Conservation (phyloP, 2,113 vertebrate species). For the Chitala chitala region DNA sequence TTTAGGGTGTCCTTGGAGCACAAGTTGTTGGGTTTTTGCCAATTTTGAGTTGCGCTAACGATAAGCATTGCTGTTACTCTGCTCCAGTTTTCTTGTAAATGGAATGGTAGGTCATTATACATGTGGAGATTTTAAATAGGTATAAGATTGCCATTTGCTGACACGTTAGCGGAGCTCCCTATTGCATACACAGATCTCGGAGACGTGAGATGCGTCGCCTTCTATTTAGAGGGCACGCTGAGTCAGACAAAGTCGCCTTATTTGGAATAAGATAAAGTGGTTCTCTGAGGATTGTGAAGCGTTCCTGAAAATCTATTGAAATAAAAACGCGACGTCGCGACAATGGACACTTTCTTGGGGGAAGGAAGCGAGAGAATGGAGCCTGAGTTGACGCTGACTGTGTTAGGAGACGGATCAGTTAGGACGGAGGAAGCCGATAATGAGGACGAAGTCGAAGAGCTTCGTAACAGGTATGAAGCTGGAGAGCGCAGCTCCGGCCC, state of each 20-base stretch:
- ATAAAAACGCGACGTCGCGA: conserved; percentile 26
- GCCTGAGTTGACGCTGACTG: conserved; percentile 54
- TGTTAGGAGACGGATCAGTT: conserved; percentile 49
- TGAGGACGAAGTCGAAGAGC: conserved; percentile 62
- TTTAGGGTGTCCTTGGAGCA: neutral
- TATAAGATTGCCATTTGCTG: neutral
- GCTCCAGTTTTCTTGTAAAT: neutral
- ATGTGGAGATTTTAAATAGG: neutral
- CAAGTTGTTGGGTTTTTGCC: neutral
- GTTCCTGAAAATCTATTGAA: conserved; percentile 10
- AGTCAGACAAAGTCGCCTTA: conserved; percentile 61
- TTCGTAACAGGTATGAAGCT: conserved; percentile 68
- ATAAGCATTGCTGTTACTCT: neutral
- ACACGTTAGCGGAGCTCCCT: neutral
- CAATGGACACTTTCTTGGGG: conserved; percentile 51
- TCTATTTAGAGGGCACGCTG: conserved; percentile 87
- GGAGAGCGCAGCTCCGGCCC: no score
- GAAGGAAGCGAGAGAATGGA: conserved; percentile 49
- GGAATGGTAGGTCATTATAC: no score
- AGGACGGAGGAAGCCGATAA: conserved; percentile 31
- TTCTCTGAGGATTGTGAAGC: conserved; percentile 9
- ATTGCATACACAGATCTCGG: conserved; percentile 38
- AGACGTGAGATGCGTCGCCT: conserved; percentile 53
- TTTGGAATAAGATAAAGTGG: conserved; percentile 28
- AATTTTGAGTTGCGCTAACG: neutral